Evolutionary conservation across 2,888 invertebrate species (phyloP).

Genomic region (Nemapogon koenigi): DNA sequence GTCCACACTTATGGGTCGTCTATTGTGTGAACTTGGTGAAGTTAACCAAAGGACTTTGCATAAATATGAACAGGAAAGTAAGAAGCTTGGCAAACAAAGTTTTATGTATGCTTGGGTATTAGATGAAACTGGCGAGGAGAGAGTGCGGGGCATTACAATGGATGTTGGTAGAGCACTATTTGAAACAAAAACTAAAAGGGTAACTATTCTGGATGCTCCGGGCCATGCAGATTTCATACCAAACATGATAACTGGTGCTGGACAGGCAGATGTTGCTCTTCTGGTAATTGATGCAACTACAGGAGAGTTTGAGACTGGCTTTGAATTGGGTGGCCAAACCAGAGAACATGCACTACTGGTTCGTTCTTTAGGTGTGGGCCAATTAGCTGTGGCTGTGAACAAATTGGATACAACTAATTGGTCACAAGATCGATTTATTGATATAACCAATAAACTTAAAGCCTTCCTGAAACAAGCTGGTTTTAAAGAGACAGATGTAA

Average conservation of each 20-base stretch:
- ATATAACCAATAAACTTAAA: slow-evolving; percentile 84
- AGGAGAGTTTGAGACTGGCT: slow-evolving; percentile 99
- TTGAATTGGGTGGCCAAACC: slow-evolving; percentile 97
- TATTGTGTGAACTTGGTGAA: slow-evolving; percentile 86
- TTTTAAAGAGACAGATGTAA: slow-evolving; percentile 85
- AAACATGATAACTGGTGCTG: slow-evolving; percentile 98
- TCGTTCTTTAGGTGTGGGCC: slow-evolving; percentile 86
- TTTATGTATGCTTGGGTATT: slow-evolving; percentile 99
- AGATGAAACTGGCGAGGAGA: slow-evolving; percentile 98
- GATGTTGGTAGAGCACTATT: slow-evolving; percentile 94
- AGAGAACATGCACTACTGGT: slow-evolving; percentile 96
- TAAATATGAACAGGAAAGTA: slow-evolving; percentile 97
- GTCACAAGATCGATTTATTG: slow-evolving; percentile 89
- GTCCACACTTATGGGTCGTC: slow-evolving; percentile 95
- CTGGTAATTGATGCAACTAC: slow-evolving; percentile 94
- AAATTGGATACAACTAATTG: slow-evolving; percentile 97
- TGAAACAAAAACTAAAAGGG: slow-evolving; percentile 83
- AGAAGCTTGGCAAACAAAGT: slow-evolving; percentile 96
- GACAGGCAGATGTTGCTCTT: slow-evolving; percentile 97
- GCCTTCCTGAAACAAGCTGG: slow-evolving; percentile 89
- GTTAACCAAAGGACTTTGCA: slow-evolving; percentile 90
- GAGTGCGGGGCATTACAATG: slow-evolving; percentile 97
- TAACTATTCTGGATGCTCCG: slow-evolving; percentile 93
- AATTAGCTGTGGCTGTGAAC: slow-evolving; percentile 94
- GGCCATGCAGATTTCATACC: slow-evolving; percentile 99